phyloP scores from a whole-genome alignment of 1,140 invertebrate species.

The Drosophila persimilis region DNA sequence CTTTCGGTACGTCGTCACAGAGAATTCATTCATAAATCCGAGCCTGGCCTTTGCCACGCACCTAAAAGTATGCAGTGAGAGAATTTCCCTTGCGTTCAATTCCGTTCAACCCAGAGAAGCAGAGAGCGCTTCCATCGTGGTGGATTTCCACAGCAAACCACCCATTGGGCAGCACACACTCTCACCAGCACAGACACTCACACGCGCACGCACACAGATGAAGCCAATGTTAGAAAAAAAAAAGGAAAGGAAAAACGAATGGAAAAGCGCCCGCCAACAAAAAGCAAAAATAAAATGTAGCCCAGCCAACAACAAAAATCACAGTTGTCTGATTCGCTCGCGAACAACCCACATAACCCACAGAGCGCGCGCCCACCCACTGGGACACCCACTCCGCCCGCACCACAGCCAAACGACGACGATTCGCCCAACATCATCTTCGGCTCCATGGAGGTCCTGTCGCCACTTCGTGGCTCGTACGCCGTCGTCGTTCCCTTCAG shows the following conservation, averaged over 20 bases:
- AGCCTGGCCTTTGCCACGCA: slow-evolving; percentile 26
- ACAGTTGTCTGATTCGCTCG: slow-evolving; percentile 83
- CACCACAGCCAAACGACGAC: slow-evolving; percentile 38
- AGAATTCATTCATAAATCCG: slow-evolving; percentile 71
- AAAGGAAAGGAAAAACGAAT: slow-evolving; percentile 30
- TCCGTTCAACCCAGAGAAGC: slow-evolving; percentile 46
- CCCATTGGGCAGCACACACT: slow-evolving; percentile 62
- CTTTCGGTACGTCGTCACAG: slow-evolving; percentile 29
- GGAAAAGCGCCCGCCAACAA: slow-evolving; percentile 60
- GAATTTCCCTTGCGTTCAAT: slow-evolving; percentile 55
- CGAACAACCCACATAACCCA: slow-evolving; percentile 37
- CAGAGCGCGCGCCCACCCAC: slow-evolving; percentile 30
- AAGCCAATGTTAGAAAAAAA: slow-evolving; percentile 69
- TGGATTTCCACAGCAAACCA: slow-evolving; percentile 62
- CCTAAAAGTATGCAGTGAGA: slow-evolving; percentile 51
- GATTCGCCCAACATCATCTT: slow-evolving; percentile 67
- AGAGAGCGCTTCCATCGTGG: slow-evolving; percentile 49
- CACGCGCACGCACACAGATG: slow-evolving; percentile 41
- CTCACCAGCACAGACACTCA: background rate
- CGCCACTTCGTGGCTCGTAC: slow-evolving; percentile 39
- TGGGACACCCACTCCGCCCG: slow-evolving; percentile 14
- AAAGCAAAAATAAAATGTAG: slow-evolving; percentile 77
- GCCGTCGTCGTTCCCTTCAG: slow-evolving; percentile 42
- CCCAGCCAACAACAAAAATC: slow-evolving; percentile 76
- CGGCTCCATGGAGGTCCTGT: slow-evolving; percentile 26